These are phyloP conservation scores for Sinohyriopsis cumingii DNA, from an alignment of 2,888 invertebrate species.

Conservation along the genomic window DNA sequence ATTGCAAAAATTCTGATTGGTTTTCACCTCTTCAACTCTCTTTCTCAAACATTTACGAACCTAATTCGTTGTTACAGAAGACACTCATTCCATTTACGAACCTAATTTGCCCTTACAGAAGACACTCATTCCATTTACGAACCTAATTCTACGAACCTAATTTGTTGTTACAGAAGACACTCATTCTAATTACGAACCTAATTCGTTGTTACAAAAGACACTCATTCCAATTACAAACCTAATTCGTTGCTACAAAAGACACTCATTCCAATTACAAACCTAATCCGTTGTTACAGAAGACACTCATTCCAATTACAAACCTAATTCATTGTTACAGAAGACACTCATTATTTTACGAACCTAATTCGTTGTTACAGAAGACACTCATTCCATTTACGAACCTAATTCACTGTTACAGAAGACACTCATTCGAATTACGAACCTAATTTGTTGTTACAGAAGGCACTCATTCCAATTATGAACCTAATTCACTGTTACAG, in stretches of 20 bases:
- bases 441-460: constrained; percentile 73
- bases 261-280: constrained; percentile 73
- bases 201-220: constrained; percentile 73
- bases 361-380: constrained; percentile 73
- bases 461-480: constrained; percentile 72
- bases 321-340: constrained; percentile 73
- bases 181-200: constrained; percentile 73
- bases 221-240: constrained; percentile 73
- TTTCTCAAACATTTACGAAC: too few relatives aligned
- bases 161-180: constrained; percentile 73
- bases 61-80: constrained; percentile 72
- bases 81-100: constrained; percentile 73
- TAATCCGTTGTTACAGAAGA: constrained; percentile 73
- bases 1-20: too few relatives aligned
- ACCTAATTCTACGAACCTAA: constrained; percentile 72
- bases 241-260: constrained; percentile 73
- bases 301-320: constrained; percentile 73
- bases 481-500: constrained; percentile 73
- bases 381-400: constrained; percentile 73
- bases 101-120: constrained; percentile 73
- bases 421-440: constrained; percentile 72
- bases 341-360: constrained; percentile 73
- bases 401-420: constrained; percentile 73
- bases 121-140: constrained; percentile 67
- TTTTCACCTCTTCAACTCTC: too few relatives aligned